phyloP scores from a whole-genome alignment of 2,113 vertebrate genomes.

The Heteronetta atricapilla region DNA sequence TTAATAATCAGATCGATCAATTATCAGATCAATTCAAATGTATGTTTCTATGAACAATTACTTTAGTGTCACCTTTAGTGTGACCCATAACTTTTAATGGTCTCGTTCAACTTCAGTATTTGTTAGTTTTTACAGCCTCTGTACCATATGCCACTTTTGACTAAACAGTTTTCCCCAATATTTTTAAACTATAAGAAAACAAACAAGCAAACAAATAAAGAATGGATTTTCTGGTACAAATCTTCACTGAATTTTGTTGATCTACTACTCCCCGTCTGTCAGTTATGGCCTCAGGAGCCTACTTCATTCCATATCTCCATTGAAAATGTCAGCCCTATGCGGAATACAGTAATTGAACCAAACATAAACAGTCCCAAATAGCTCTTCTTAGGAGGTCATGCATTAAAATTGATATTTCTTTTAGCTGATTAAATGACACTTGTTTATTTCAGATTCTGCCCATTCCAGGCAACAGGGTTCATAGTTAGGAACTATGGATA shows the following conservation, averaged over 20 bases:
- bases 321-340: background rate
- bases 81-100: background rate
- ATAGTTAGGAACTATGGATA: background rate
- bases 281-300: background rate
- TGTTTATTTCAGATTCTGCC: background rate
- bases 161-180: background rate
- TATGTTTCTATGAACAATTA: background rate
- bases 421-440: background rate
- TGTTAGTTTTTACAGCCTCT: background rate
- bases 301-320: background rate
- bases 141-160: background rate
- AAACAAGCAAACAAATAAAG: background rate
- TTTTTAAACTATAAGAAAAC: background rate
- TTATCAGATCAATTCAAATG: background rate
- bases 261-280: background rate
- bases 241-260: background rate
- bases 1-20: background rate
- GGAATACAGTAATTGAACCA: background rate
- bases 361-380: background rate
- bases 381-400: background rate
- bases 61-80: background rate
- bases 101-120: background rate
- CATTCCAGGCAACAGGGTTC: background rate
- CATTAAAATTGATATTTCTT: slow-evolving; percentile 15
- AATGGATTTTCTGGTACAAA: background rate